phyloP scores from a whole-genome alignment of 2,888 invertebrate genomes.

The Drosophila putrida region DNA sequence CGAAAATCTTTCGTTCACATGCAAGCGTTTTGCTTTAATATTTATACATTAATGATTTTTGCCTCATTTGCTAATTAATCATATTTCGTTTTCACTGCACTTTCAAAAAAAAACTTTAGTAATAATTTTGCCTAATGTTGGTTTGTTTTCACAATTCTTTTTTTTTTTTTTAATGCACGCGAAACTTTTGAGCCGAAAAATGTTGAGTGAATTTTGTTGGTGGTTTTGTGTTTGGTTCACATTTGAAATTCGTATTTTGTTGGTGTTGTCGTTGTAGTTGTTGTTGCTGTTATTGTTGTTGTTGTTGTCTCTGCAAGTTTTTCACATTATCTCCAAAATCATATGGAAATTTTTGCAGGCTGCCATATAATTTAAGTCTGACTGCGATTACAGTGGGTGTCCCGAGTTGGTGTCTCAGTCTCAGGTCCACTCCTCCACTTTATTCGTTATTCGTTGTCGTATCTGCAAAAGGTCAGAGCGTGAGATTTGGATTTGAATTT shows the following conservation, averaged over 20 bases:
- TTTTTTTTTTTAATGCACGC: slow-evolving; percentile 58
- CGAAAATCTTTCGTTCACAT: slow-evolving; percentile 58
- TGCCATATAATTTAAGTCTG: slow-evolving; percentile 42
- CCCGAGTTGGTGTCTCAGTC: slow-evolving; percentile 14
- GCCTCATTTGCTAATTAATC: slow-evolving; percentile 73
- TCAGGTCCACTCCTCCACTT: slow-evolving; percentile 22
- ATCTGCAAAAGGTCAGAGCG: slow-evolving; percentile 79
- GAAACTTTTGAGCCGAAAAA: slow-evolving; percentile 48
- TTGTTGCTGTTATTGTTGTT: slow-evolving; percentile 19
- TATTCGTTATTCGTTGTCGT: slow-evolving; percentile 53
- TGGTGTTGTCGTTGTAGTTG: slow-evolving; percentile 23
- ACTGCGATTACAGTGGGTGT: slow-evolving; percentile 49
- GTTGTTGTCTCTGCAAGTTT: slow-evolving; percentile 60
- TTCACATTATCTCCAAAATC: slow-evolving; percentile 78
- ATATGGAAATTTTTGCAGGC: slow-evolving; percentile 68
- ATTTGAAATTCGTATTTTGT: slow-evolving; percentile 57
- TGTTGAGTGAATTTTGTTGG: slow-evolving; percentile 36
- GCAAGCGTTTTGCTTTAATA: slow-evolving; percentile 59
- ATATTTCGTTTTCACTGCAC: slow-evolving; percentile 81
- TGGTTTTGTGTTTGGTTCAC: slow-evolving; percentile 51
- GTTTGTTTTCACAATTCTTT: slow-evolving; percentile 61
- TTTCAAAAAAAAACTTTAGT: slow-evolving; percentile 74
- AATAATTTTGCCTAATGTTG: slow-evolving; percentile 71
- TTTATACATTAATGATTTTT: slow-evolving; percentile 68
- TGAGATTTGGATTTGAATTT: slow-evolving; percentile 58